Evolutionary conservation across 2,888 invertebrate species (phyloP), one percentile per base, ranked within the genome.

Genomic region (Pristionchus entomophagus): DNA sequence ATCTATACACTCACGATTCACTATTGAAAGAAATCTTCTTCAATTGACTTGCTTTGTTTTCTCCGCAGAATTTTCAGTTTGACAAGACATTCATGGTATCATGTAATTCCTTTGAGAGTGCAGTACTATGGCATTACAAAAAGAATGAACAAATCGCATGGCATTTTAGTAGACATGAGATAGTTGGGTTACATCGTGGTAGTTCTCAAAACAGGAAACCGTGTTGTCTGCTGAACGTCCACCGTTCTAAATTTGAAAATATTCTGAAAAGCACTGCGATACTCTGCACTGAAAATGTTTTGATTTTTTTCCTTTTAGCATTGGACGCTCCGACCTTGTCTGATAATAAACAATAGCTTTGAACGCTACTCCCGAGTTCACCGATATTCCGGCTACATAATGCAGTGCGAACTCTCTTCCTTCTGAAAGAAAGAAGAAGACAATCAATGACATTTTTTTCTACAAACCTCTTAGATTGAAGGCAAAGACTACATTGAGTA

Each of bases 21-120:
- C 38, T 69, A 19, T n/a, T 69, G 38, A 69, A 10, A 22, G 69
- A 69, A 41, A 35, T 69, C 12, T 69, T 69, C 69, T 69, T 69
- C 69, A 69, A 69, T 41, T 69, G 69, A 69, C 45, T 45, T 10
- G 14, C 14, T 14, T 45, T 45, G 6, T 45, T 6, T 45, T 45
- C 6, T 45, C 14, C 14, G 45, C 6, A 10, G 45, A 45, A 45
- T 45, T 14, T 45, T 10, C 45, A 45, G 6, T 45, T 45, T 14
- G 45, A 45, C 14, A 45, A 45, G 14, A 6, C 6, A 45, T 10
- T 45, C 6, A 10, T 45, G 45, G 6, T 45, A 45, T 10, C 6
- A 45, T 45, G 14, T 45, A 10, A 14, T 10, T 45, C 45, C 8
- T 45, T 45, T 14, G 14, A 10, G 45, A 45, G 45, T 45, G 45